Percentiles rank a stretch among this genome's conserved stretches.
Conservation (phyloP, 2,797 vertebrate genomes). For the Gastrophryne carolinensis region DNA sequence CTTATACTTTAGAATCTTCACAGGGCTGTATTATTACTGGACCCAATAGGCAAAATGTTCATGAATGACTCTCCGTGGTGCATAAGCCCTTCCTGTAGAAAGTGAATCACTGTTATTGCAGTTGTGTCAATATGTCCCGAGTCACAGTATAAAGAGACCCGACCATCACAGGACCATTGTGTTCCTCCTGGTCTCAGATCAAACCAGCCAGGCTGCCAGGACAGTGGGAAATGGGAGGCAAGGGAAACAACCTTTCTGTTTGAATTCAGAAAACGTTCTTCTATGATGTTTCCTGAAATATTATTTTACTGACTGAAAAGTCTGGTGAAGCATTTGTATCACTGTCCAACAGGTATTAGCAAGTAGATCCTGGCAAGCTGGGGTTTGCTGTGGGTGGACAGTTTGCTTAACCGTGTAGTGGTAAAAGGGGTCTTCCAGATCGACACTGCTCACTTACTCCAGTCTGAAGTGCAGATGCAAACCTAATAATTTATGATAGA, state of each 20-base stretch:
- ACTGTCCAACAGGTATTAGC: no score
- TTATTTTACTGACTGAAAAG: slow-evolving; percentile 19
- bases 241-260: not conserved
- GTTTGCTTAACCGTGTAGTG: no score
- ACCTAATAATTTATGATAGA: no score
- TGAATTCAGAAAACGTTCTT: slow-evolving; percentile 28
- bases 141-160: slow-evolving; percentile 14
- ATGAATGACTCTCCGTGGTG: slow-evolving; percentile 26
- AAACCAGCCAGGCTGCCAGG: not conserved
- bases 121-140: slow-evolving; percentile 34
- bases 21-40: slow-evolving; percentile 10
- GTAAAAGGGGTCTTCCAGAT: no score
- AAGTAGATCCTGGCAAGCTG: no score
- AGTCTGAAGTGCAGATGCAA: no score
- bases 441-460: no score
- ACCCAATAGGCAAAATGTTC: not conserved
- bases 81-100: not conserved
- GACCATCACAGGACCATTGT: slow-evolving; percentile 30
- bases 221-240: slow-evolving; percentile 2
- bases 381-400: no score
- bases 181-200: slow-evolving; percentile 31
- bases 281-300: slow-evolving; percentile 42
- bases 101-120: slow-evolving; percentile 36
- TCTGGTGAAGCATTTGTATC: no score
- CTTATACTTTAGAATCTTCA: slow-evolving; percentile 6